These are phyloP conservation scores for Euschistus heros DNA, from an alignment of 1,140 invertebrate genomes.

Conservation along the genomic window DNA sequence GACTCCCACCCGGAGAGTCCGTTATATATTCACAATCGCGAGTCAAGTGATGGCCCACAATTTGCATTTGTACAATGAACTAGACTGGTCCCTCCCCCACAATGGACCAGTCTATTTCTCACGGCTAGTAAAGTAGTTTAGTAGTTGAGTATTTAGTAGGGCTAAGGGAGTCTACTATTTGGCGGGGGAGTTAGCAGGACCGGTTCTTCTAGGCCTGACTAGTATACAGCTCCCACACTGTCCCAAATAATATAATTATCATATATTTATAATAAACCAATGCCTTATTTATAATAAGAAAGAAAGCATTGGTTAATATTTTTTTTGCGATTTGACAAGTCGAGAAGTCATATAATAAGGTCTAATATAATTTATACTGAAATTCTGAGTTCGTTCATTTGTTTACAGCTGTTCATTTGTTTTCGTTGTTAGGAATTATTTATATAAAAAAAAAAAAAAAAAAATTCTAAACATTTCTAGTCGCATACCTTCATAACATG, in stretches of 20 bases:
- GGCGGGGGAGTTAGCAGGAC: neutral
- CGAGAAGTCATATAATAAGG: too few relatives aligned
- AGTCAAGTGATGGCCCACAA: conserved; percentile 1
- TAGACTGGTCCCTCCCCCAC: neutral
- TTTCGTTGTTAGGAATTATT: too few relatives aligned
- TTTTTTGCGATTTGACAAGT: too few relatives aligned
- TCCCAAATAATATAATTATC: neutral
- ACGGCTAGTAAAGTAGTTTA: neutral
- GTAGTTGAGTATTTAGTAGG: neutral
- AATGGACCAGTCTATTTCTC: conserved; percentile 13
- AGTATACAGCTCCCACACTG: neutral
- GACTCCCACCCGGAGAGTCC: neutral
- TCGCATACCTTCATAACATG: too few relatives aligned
- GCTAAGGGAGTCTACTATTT: neutral
- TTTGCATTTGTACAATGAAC: neutral
- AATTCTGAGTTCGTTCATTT: too few relatives aligned
- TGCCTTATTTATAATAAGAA: too few relatives aligned
- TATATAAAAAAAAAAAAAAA: too few relatives aligned
- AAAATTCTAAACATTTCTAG: too few relatives aligned
- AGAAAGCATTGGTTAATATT: too few relatives aligned
- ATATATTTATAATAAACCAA: too few relatives aligned
- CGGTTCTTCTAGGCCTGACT: neutral
- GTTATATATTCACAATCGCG: neutral
- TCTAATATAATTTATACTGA: too few relatives aligned
- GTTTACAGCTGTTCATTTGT: too few relatives aligned